Conservation (phyloP, 92 coral and sea anemone genomes). For the Palythoa caribaeorum region DNA sequence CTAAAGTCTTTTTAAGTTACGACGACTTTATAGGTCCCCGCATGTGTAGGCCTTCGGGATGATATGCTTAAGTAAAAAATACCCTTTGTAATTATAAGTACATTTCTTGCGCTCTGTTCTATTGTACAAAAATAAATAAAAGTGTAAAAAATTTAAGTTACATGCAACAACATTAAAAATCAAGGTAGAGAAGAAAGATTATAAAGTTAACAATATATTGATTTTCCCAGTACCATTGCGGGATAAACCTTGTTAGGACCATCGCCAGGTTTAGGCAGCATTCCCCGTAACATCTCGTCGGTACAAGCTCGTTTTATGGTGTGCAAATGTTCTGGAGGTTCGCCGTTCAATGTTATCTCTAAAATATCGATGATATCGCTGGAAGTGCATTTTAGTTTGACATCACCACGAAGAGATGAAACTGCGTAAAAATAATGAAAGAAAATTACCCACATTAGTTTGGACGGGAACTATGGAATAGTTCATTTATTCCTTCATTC, state of each 20-base stretch:
- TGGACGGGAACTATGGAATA: not conserved
- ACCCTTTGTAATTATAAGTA: too few species aligned
- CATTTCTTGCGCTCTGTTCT: too few species aligned
- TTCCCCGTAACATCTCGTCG: constrained; percentile 42
- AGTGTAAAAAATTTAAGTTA: not conserved
- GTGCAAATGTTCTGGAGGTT: constrained; percentile 42
- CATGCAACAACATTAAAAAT: not conserved
- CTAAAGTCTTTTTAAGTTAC: too few species aligned
- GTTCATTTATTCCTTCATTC: constrained; percentile 23
- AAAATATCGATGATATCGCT: constrained; percentile 55
- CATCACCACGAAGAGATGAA: constrained; percentile 59
- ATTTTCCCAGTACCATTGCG: constrained; percentile 21
- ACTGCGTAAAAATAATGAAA: constrained; percentile 30
- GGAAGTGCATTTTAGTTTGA: constrained; percentile 48
- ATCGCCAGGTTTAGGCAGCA: constrained; percentile 20
- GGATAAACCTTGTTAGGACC: constrained; percentile 18
- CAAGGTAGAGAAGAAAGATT: not conserved
- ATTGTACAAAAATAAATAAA: too few species aligned
- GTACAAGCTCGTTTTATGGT: constrained; percentile 43
- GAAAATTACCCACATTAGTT: not conserved
- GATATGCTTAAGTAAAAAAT: too few species aligned
- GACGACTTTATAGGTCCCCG: too few species aligned
- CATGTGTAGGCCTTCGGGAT: too few species aligned
- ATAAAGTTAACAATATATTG: too few species aligned
- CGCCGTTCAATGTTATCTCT: constrained; percentile 58